A percentile compares a stretch with the other conserved stretches of the same genome.
Conservation (phyloP, 2,113 vertebrate genomes). For the Entelurus aequoreus region DNA sequence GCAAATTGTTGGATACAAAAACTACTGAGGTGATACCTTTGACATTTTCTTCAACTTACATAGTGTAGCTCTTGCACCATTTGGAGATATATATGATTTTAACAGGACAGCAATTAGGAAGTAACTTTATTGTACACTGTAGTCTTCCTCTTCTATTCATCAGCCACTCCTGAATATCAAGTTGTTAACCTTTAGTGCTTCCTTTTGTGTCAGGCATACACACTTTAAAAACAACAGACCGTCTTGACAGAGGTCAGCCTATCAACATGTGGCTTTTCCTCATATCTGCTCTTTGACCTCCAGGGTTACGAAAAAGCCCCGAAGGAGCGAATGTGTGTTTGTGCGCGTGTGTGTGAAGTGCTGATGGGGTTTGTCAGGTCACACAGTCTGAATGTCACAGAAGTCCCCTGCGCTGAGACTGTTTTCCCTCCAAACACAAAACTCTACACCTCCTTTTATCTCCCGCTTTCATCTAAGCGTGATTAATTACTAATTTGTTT, state of each 20-base stretch:
- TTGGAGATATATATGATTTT: no score
- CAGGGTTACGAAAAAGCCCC: slow-evolving; percentile 36
- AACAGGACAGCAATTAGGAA: no score
- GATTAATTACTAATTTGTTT: slow-evolving; percentile 37
- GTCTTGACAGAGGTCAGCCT: slow-evolving; percentile 43
- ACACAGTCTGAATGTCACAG: slow-evolving; percentile 18
- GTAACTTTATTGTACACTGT: not conserved
- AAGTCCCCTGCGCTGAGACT: slow-evolving; percentile 38
- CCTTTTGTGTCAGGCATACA: slow-evolving; percentile 21
- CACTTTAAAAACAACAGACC: slow-evolving; percentile 14
- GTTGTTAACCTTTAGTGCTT: slow-evolving; percentile 1
- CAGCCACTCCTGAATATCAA: not conserved
- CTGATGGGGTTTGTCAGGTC: slow-evolving; percentile 30
- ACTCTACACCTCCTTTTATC: slow-evolving; percentile 38
- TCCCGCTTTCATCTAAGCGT: slow-evolving; percentile 44
- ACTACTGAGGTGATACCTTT: not conserved
- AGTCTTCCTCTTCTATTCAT: not conserved
- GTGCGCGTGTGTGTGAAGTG: slow-evolving; percentile 13
- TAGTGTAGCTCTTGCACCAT: not conserved
- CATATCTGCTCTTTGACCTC: slow-evolving; percentile 43
- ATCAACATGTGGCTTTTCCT: slow-evolving; percentile 45
- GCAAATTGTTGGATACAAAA: no score
- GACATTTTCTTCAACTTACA: not conserved
- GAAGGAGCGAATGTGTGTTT: slow-evolving; percentile 8
- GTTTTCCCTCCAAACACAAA: slow-evolving; percentile 51